Evolutionary conservation across 2,113 vertebrate species (phyloP).

Genomic region (Callocephalon fimbriatum): DNA sequence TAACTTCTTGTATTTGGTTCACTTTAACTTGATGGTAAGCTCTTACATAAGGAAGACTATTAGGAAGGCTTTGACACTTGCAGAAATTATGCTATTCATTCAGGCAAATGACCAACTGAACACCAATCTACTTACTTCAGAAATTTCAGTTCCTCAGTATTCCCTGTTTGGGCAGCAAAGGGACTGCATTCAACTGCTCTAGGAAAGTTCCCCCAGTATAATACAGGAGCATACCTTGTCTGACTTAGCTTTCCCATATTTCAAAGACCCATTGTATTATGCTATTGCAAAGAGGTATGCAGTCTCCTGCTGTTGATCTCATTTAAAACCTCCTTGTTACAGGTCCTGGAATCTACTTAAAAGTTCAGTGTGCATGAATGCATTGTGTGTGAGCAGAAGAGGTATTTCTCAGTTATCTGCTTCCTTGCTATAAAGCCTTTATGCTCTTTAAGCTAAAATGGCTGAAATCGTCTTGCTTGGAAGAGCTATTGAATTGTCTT

Average conservation of each 20-base stretch:
- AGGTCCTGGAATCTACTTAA: not conserved
- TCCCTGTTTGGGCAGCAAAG: not conserved
- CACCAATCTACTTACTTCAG: not conserved
- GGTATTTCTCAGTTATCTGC: not conserved
- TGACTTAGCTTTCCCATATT: not conserved
- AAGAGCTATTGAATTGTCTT: not conserved
- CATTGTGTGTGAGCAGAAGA: rapidly evolving
- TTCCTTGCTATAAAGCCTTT: not conserved
- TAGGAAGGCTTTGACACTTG: not conserved
- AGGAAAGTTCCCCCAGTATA: not conserved
- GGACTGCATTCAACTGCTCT: not conserved
- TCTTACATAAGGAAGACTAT: not conserved
- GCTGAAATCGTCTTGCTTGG: not conserved
- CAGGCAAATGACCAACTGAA: not conserved
- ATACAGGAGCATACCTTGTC: not conserved
- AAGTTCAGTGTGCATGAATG: not conserved
- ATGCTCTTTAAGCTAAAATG: not conserved
- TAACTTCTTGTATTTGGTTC: constrained; percentile 17
- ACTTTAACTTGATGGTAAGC: not conserved
- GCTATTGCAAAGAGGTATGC: not conserved
- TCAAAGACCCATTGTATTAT: not conserved
- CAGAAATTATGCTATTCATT: too few relatives aligned
- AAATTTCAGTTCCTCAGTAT: not conserved
- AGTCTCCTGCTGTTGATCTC: not conserved
- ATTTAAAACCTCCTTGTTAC: not conserved